phyloP scores from a whole-genome alignment of 2,113 vertebrate genomes.

The Tapirus terrestris region DNA sequence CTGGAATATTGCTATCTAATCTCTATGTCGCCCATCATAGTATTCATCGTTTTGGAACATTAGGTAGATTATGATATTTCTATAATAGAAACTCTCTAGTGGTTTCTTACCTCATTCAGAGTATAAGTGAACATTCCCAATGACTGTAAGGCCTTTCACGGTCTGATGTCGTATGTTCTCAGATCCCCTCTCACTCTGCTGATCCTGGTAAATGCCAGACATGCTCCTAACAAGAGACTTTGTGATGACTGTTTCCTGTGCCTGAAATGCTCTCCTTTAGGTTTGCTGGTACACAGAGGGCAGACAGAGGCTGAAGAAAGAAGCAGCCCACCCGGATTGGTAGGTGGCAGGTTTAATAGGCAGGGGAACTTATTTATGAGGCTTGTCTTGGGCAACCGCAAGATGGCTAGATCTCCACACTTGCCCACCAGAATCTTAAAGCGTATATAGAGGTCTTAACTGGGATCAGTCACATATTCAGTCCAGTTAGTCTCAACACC shows the following conservation, averaged over 20 bases:
- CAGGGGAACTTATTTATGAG: not conserved
- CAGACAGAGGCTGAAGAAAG: not conserved
- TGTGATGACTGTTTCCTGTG: not conserved
- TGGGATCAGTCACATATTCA: not conserved
- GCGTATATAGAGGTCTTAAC: too few species aligned
- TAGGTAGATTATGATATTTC: not conserved
- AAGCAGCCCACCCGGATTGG: not conserved
- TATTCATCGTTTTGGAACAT: not conserved
- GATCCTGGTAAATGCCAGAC: not conserved
- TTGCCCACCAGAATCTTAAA: not conserved
- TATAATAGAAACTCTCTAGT: not conserved
- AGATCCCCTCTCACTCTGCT: not conserved
- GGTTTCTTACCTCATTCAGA: not conserved
- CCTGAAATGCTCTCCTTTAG: fast-evolving
- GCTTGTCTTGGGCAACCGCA: not conserved
- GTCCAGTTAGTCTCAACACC: too few species aligned
- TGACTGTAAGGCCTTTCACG: too few species aligned
- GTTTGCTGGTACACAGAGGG: not conserved
- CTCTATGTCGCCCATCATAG: not conserved
- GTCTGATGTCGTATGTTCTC: not conserved
- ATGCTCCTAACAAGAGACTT: not conserved
- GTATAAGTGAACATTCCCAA: not conserved
- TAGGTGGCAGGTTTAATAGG: not conserved
- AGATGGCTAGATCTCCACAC: not conserved
- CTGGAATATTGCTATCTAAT: not conserved